Evolutionary conservation across 2,113 vertebrate species (phyloP).

Genomic region (Amphilophus citrinellus): DNA sequence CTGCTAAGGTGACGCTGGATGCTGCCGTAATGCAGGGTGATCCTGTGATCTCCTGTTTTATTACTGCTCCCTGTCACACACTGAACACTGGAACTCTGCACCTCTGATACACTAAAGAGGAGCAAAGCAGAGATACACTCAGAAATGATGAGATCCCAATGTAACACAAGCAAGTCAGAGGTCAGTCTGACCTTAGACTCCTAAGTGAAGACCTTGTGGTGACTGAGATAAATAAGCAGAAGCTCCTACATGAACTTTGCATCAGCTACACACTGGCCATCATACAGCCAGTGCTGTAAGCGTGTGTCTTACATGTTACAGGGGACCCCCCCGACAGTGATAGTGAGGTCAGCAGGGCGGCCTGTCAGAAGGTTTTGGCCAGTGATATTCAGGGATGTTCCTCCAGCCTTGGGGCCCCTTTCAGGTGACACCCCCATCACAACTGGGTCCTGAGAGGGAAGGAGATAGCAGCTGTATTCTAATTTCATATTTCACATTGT

Average conservation of each 20-base stretch:
- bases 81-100: constrained; percentile 82
- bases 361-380: constrained; percentile 93
- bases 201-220: background rate
- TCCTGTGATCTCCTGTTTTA: constrained; percentile 78
- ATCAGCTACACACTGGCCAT: background rate
- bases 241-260: background rate
- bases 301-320: constrained; percentile 87
- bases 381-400: constrained; percentile 88
- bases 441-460: constrained; percentile 85
- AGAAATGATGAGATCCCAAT: background rate
- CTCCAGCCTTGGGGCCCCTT: constrained; percentile 91
- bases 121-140: background rate
- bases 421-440: constrained; percentile 87
- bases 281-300: background rate
- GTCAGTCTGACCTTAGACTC: background rate
- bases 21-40: constrained; percentile 88
- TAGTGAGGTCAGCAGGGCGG: constrained; percentile 84
- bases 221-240: background rate
- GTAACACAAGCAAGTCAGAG: background rate
- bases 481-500: background rate
- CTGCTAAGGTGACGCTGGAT: constrained; percentile 83
- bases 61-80: constrained; percentile 89
- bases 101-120: constrained; percentile 81
- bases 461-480: background rate
- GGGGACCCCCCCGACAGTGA: constrained; percentile 88